Percentiles rank a stretch among this genome's conserved stretches.
phyloP scores from a whole-genome alignment of 2,113 vertebrate genomes.

The Tenebrosternarchus preto region DNA sequence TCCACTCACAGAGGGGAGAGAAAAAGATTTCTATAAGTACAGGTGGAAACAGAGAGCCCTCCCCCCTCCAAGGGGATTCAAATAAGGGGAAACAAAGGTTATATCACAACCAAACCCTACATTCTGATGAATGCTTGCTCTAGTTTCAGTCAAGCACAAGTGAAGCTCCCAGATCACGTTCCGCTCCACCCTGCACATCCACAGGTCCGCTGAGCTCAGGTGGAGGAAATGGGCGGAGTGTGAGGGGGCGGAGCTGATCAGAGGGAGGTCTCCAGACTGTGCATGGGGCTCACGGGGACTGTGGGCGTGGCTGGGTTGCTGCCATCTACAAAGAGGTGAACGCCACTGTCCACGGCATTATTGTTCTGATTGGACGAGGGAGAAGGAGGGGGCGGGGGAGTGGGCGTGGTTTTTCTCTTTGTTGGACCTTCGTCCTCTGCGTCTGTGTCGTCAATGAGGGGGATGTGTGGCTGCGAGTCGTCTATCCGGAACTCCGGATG shows the following conservation, averaged over 20 bases:
- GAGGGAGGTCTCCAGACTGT: constrained; percentile 99
- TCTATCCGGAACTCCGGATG: constrained; percentile 99
- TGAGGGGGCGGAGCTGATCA: constrained; percentile 80
- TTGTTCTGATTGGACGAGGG: constrained; percentile 98
- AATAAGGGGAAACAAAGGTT: constrained; percentile 64
- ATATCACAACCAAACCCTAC: constrained; percentile 81
- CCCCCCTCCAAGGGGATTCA: constrained; percentile 70
- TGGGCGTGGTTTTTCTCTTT: constrained; percentile 85
- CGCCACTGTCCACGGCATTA: constrained; percentile 95
- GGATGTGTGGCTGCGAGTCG: constrained; percentile 98
- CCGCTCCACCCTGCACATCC: constrained; percentile 51
- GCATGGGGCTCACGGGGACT: constrained; percentile 94
- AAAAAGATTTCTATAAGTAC: constrained; percentile 66
- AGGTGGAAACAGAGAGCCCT: constrained; percentile 66
- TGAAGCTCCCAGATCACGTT: constrained; percentile 78
- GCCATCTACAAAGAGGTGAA: constrained; percentile 91
- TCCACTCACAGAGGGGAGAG: constrained; percentile 66
- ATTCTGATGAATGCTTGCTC: constrained; percentile 93
- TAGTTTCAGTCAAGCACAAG: constrained; percentile 88
- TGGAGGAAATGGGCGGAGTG: constrained; percentile 42
- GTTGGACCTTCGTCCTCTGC: constrained; percentile 97
- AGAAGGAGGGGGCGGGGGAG: constrained; percentile 77
- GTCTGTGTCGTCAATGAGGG: constrained; percentile 98
- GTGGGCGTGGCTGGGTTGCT: constrained; percentile 91
- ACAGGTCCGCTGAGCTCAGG: constrained; percentile 54